These are phyloP conservation scores for Lethenteron reissneri DNA, from an alignment of 2,113 vertebrate genomes.

Conservation along the genomic window DNA sequence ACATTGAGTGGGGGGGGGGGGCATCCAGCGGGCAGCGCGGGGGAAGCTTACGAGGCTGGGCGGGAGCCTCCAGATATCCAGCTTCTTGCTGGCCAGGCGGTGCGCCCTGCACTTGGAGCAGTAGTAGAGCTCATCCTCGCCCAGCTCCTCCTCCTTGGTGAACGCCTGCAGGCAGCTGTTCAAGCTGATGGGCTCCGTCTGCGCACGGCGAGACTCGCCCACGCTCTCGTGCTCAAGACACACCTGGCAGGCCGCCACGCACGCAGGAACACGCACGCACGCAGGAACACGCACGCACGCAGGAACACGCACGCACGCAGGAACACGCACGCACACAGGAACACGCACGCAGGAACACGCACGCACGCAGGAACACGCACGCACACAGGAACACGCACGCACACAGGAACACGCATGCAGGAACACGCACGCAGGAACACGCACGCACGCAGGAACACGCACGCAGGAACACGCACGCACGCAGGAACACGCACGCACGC, in stretches of 20 bases:
- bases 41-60: slow-evolving; percentile 49
- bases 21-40: background rate
- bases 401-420: no score
- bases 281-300: no score
- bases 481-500: no score
- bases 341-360: no score
- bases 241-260: background rate
- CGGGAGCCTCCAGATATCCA: slow-evolving; percentile 93
- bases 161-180: slow-evolving; percentile 84
- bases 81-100: slow-evolving; percentile 81
- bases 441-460: no score
- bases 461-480: no score
- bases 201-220: slow-evolving; percentile 62
- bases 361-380: no score
- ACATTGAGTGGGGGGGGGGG: background rate
- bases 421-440: no score
- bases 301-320: no score
- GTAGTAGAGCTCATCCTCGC: slow-evolving; percentile 93
- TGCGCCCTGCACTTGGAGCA: slow-evolving; percentile 95
- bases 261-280: no score
- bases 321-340: no score
- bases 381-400: no score
- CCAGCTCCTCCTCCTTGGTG: slow-evolving; percentile 81
- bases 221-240: slow-evolving; percentile 61
- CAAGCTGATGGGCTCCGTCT: slow-evolving; percentile 86